Conservation (phyloP, 37 sponge, comb jelly and placozoan species). For the Aplysina aerophoba region DNA sequence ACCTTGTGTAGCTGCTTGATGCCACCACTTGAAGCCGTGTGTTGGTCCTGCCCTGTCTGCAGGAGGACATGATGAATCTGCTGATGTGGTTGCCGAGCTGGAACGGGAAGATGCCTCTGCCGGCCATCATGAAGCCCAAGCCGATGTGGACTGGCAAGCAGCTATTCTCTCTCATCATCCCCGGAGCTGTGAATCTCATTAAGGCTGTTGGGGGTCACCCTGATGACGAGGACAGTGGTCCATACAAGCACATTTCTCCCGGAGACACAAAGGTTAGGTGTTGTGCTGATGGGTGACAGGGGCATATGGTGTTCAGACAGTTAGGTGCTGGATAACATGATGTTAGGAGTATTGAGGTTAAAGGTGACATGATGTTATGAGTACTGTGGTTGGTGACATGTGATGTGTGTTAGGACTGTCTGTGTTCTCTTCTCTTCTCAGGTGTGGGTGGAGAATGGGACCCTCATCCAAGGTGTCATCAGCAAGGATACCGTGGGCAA, state of each 20-base stretch:
- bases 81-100: conserved; percentile 98
- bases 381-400: no score
- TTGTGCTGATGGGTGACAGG: no score
- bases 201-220: conserved; percentile 87
- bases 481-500: conserved; percentile 98
- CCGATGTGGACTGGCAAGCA: conserved; percentile 99
- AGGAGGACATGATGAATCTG: conserved; percentile 96
- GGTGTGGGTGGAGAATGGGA: conserved; percentile 97
- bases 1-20: not conserved
- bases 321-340: no score
- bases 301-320: no score
- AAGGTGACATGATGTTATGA: no score
- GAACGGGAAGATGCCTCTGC: conserved; percentile 97
- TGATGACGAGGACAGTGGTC: conserved; percentile 91
- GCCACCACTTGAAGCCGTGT: not conserved
- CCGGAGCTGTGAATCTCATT: conserved; percentile 89
- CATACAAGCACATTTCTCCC: conserved; percentile 92
- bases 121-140: conserved; percentile 97
- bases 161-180: conserved; percentile 95
- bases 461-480: conserved; percentile 88
- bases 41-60: not conserved
- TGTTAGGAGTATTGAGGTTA: no score
- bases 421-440: conserved; percentile 4
- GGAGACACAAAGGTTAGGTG: conserved; percentile 97
- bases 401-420: not conserved